A percentile compares a stretch with the other conserved stretches of the same genome.
phyloP scores from a whole-genome alignment of 1,140 invertebrate species.

The Lucilia cuprina region DNA sequence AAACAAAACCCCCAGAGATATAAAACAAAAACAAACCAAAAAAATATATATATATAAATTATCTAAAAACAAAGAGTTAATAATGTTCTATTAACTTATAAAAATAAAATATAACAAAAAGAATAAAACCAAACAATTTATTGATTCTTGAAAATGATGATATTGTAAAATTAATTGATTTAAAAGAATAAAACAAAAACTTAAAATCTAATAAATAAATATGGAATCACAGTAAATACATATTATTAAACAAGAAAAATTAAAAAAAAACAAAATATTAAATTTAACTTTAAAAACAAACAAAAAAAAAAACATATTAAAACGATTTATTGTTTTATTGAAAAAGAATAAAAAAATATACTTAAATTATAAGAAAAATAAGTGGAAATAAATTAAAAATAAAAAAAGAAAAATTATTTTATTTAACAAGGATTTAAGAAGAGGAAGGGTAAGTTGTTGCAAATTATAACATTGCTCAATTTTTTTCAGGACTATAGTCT shows the following conservation, averaged over 20 bases:
- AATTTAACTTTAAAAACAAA: background rate
- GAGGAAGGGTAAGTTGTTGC: too few relatives aligned
- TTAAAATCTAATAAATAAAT: background rate
- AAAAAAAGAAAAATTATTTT: background rate
- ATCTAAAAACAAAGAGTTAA: background rate
- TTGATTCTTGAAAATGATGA: background rate
- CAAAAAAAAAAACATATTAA: background rate
- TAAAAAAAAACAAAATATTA: background rate
- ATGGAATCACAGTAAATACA: background rate
- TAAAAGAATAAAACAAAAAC: too few relatives aligned
- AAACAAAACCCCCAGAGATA: background rate
- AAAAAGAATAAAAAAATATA: background rate
- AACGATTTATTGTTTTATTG: conserved; percentile 20
- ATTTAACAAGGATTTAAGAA: too few relatives aligned
- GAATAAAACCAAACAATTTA: background rate
- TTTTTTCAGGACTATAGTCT: too few relatives aligned
- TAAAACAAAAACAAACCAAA: background rate
- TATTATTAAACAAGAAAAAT: background rate
- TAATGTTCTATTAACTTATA: background rate
- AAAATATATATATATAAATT: background rate
- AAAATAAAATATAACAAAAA: background rate
- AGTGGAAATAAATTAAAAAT: conserved; percentile 3
- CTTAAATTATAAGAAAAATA: conserved; percentile 14
- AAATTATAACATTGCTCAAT: too few relatives aligned
- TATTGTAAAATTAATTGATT: conserved; percentile 1